Percentiles rank a stretch among this genome's conserved stretches.
These are phyloP conservation scores for Pollicipes pollicipes DNA, from an alignment of 1,140 invertebrate species.

Conservation along the genomic window DNA sequence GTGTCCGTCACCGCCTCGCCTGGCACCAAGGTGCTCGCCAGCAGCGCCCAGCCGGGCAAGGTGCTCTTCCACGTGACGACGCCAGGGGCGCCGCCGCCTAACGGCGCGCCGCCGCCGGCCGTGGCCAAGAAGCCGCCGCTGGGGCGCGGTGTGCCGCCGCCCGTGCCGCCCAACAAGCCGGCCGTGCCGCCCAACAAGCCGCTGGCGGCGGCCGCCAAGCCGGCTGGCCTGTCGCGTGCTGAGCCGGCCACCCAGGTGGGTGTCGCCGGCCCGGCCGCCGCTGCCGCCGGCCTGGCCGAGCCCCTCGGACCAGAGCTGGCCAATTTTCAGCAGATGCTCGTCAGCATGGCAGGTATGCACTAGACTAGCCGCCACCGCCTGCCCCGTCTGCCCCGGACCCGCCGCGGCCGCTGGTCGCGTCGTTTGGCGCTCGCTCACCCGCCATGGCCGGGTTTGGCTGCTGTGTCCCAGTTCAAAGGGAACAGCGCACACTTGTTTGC, in stretches of 20 bases:
- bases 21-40: slow-evolving; percentile 25
- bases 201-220: not conserved
- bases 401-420: too few relatives aligned
- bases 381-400: too few relatives aligned
- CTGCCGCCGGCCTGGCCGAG: not conserved
- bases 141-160: slow-evolving; percentile 1
- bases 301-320: not conserved
- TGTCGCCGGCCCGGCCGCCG: not conserved
- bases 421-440: too few relatives aligned
- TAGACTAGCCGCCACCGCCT: too few relatives aligned
- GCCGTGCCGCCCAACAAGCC: not conserved
- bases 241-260: not conserved
- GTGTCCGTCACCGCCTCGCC: slow-evolving; percentile 25
- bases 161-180: slow-evolving; percentile 4
- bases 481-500: too few relatives aligned
- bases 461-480: too few relatives aligned
- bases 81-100: slow-evolving; percentile 14
- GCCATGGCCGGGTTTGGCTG: too few relatives aligned
- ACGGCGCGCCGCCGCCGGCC: not conserved
- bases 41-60: slow-evolving; percentile 23
- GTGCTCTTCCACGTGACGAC: slow-evolving; percentile 26
- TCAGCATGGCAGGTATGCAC: slow-evolving; percentile 1
- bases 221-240: not conserved
- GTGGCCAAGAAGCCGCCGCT: not conserved
- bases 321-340: not conserved